phyloP scores from a whole-genome alignment of 2,113 vertebrate species.

The Carassius auratus region DNA sequence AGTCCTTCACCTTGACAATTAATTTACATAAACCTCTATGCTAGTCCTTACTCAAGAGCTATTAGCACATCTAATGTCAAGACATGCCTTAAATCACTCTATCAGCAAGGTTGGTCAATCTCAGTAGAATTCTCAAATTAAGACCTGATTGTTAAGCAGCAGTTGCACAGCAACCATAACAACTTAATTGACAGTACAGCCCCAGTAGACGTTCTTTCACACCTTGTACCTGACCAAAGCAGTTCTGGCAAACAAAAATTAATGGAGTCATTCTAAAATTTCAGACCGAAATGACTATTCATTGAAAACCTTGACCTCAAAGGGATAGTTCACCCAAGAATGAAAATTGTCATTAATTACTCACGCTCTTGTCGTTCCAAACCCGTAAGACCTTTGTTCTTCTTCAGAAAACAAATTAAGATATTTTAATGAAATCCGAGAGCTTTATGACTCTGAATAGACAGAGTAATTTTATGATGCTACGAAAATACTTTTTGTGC shows the following conservation, averaged over 20 bases:
- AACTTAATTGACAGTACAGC: conserved; percentile 6
- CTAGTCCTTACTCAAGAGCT: conserved; percentile 1
- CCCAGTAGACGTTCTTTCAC: conserved; percentile 12
- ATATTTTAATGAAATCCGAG: no score
- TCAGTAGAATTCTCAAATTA: conserved; percentile 33
- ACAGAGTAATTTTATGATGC: no score
- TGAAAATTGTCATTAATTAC: no score
- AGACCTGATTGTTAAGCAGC: conserved; percentile 35
- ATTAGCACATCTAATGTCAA: conserved; percentile 11
- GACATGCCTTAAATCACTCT: conserved; percentile 16
- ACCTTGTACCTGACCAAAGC: neutral
- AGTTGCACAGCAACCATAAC: neutral
- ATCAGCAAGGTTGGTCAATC: conserved; percentile 21
- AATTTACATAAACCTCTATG: conserved; percentile 15
- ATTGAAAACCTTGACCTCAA: neutral
- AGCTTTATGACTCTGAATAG: no score
- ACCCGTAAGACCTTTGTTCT: no score
- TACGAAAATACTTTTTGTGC: no score
- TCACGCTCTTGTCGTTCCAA: no score
- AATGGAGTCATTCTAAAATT: no score
- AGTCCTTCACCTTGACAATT: neutral
- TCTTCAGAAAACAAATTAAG: no score
- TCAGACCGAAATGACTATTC: neutral
- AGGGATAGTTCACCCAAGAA: no score
- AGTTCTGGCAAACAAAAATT: neutral